phyloP scores from a whole-genome alignment of 2,797 vertebrate species.

The Myotis findleyi region DNA sequence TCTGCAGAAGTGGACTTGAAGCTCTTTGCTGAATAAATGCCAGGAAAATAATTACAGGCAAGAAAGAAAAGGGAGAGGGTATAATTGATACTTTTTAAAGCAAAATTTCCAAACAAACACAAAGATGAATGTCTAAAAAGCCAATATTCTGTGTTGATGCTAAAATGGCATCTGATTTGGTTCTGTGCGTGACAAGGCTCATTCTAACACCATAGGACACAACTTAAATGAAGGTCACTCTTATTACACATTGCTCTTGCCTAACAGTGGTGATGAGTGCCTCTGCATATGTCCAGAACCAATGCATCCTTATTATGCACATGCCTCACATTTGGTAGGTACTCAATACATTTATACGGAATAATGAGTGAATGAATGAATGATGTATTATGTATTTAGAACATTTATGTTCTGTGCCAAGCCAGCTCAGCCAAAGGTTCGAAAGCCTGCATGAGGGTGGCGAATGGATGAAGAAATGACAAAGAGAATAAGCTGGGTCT shows the following conservation, averaged over 20 bases:
- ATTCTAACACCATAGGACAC: background rate
- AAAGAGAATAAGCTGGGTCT: no score
- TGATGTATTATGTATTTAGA: background rate
- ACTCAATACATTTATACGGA: background rate
- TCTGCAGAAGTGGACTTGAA: background rate
- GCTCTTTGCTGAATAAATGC: slow-evolving; percentile 23
- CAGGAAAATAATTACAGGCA: background rate
- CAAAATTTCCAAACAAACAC: background rate
- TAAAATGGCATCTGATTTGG: background rate
- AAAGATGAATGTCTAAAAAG: slow-evolving; percentile 14
- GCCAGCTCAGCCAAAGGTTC: no score
- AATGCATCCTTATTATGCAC: background rate
- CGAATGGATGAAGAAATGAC: no score
- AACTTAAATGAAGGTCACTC: background rate
- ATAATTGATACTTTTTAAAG: background rate
- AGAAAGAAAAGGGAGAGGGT: background rate
- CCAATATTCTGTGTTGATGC: background rate
- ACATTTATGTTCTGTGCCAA: background rate
- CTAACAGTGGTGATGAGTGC: background rate
- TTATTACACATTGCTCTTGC: background rate
- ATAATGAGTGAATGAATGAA: background rate
- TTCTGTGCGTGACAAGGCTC: background rate
- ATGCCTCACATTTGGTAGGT: background rate
- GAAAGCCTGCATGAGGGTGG: no score
- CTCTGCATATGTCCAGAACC: background rate